Conservation (phyloP, 1,140 invertebrate genomes). For the Atopsyche davidsoni region DNA sequence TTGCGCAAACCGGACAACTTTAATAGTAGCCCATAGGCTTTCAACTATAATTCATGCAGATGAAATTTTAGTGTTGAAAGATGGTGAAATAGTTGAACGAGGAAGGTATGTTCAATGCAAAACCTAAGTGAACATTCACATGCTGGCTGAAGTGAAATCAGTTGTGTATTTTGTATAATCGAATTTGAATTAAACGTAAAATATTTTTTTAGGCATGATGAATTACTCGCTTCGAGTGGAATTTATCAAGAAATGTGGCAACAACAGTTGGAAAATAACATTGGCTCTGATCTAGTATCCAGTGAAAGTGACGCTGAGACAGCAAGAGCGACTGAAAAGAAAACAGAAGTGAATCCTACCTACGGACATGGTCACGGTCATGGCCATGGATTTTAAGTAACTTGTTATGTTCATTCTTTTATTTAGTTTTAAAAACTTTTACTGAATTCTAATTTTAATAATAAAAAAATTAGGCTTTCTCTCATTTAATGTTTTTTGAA, state of each 20-base stretch:
- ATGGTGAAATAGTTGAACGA: conserved; percentile 86
- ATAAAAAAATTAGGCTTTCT: neutral
- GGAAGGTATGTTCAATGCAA: conserved; percentile 64
- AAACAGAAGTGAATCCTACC: neutral
- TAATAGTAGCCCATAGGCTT: conserved; percentile 88
- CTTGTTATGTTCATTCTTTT: too few species aligned
- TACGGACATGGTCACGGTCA: conserved; percentile 33
- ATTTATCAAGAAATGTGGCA: conserved; percentile 86
- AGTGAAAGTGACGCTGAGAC: conserved; percentile 12
- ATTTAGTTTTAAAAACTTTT: too few species aligned
- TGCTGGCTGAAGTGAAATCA: too few species aligned
- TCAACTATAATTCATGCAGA: conserved; percentile 92
- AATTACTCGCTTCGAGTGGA: conserved; percentile 62
- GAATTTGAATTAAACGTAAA: too few species aligned
- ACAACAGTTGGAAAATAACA: conserved; percentile 64
- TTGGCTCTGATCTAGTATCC: conserved; percentile 15
- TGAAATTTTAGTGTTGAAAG: conserved; percentile 84
- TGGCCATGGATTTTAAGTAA: too few species aligned
- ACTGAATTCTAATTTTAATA: neutral
- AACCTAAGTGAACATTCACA: neutral
- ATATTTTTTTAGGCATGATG: conserved; percentile 66
- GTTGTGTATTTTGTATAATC: too few species aligned
- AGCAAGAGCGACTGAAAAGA: conserved; percentile 1
- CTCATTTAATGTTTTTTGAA: too few species aligned
- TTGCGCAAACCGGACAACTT: conserved; percentile 79